Conservation (phyloP, 1,140 invertebrate genomes). For the Drosophila bocqueti region DNA sequence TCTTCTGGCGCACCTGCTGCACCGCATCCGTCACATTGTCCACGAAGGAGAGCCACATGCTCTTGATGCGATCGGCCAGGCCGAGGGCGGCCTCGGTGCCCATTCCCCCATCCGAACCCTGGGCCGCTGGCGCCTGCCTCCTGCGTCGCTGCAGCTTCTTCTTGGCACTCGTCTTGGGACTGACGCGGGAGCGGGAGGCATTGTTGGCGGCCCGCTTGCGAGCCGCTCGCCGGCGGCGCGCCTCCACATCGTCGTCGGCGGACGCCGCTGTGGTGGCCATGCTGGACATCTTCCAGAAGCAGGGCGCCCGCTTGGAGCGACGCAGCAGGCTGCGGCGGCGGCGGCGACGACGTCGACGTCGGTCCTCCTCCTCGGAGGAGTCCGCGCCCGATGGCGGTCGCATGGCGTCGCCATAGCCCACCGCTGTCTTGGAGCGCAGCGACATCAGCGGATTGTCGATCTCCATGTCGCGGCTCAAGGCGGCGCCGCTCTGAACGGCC, state of each 20-base stretch:
- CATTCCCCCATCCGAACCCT: background rate
- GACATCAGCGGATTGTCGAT: constrained; percentile 54
- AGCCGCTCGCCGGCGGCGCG: constrained; percentile 42
- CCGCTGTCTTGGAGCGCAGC: constrained; percentile 44
- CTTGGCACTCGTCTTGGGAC: constrained; percentile 41
- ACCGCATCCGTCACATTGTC: constrained; percentile 52
- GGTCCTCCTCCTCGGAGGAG: constrained; percentile 58
- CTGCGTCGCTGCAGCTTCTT: constrained; percentile 46
- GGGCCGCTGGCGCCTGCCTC: constrained; percentile 28
- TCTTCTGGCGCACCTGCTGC: constrained; percentile 52
- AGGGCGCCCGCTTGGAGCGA: constrained; percentile 53
- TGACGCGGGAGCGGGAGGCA: constrained; percentile 45
- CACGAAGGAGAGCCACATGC: constrained; percentile 55
- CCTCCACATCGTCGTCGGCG: constrained; percentile 63
- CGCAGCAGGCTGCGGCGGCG: constrained; percentile 4
- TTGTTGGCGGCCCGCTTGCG: constrained; percentile 61
- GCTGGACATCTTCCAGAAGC: constrained; percentile 46
- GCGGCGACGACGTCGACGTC: constrained; percentile 14
- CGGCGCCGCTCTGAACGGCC: constrained; percentile 52
- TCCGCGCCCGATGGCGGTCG: constrained; percentile 9
- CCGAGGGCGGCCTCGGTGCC: background rate
- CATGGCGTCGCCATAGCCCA: constrained; percentile 71
- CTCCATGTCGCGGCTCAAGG: constrained; percentile 22
- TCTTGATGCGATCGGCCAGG: constrained; percentile 44
- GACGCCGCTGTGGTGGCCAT: constrained; percentile 31